Evolutionary conservation across 2,888 invertebrate genomes (phyloP).

Genomic region (Pristionchus fissidentatus): DNA sequence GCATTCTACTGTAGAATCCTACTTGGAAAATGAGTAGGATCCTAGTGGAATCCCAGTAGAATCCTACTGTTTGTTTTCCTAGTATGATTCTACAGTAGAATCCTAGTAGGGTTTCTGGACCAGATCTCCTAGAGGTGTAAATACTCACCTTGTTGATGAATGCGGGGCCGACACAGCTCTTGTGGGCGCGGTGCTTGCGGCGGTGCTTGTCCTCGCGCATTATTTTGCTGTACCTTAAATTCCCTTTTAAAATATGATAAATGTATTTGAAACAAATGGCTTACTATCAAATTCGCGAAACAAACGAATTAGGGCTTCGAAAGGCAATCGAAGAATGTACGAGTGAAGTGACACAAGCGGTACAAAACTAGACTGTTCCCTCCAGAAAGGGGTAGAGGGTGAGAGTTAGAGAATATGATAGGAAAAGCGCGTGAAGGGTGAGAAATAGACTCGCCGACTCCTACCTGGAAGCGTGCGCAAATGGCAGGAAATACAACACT

Average conservation of each 20-base stretch:
- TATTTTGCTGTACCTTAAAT: no score
- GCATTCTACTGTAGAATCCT: neutral
- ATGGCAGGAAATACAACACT: no score
- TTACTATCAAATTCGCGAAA: neutral
- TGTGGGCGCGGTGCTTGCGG: conserved; percentile 6
- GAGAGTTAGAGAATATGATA: neutral
- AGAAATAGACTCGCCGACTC: neutral
- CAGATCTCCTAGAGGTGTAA: neutral
- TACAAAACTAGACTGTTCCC: neutral
- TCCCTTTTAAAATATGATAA: neutral
- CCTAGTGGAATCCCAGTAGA: no score
- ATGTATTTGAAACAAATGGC: no score
- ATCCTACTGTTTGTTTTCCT: neutral
- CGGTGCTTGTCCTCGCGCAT: conserved; percentile 39
- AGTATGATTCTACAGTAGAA: no score
- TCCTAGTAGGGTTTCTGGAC: no score
- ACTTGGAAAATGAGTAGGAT: neutral
- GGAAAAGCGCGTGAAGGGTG: neutral
- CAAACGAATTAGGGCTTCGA: neutral
- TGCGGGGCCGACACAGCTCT: neutral
- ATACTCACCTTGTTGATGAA: neutral
- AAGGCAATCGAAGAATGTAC: neutral
- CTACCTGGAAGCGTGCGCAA: neutral
- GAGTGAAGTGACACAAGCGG: neutral
- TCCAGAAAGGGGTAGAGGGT: no score